Base-by-base conservation (phyloP, 2,113 vertebrate species). In the human region DNA sequence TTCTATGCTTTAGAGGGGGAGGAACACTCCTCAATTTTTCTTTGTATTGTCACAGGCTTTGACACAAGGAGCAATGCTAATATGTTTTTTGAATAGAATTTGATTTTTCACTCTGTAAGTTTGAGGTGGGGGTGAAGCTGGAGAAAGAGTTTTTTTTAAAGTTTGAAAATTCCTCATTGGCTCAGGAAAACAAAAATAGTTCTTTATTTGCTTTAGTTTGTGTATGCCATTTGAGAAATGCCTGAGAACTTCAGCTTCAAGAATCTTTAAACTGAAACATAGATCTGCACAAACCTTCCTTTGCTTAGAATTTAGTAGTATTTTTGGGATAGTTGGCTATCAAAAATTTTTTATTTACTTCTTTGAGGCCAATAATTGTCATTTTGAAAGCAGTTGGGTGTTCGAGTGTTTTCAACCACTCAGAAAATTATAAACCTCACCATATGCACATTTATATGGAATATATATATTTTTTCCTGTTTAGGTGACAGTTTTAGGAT, bases 401-500 rank as follows among this genome's bases (percentile, higher is more conserved):
- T 87, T 95, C 66, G 92, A 68, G 76, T 96, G 66, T 97, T 96
- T 98, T 91, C 61, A 30, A 2, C 97, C 50, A 97, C 84, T 97
- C 82, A 93, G 72, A 96, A 96, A 78, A 96, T 78, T 96, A 97
- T 97, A 96, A 96, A 97, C 98, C 90, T 96, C 76, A 76, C 27
- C 57, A 55, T 97, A 96, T 38, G 17, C 94, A 95, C 32, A 88
- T 91, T 89, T 97, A 27, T 88, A 38, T 97, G 95, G 81, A 83
- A 97, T 92, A 94, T 97, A 98, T 94, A 90, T 97, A 90, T 90
- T 98, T 95, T 98, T 98, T 98, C 50, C 97, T 96, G 97, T 98
- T 98, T 98, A 97, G 98, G 96, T 98, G 98, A 98, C 98, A 98
- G 98, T 98, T 99, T 98, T 98, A 98, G 98, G 97, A 98, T 98